Base-by-base conservation (phyloP, 1,140 invertebrate genomes). In the Ditylenchus dipsaci region DNA sequence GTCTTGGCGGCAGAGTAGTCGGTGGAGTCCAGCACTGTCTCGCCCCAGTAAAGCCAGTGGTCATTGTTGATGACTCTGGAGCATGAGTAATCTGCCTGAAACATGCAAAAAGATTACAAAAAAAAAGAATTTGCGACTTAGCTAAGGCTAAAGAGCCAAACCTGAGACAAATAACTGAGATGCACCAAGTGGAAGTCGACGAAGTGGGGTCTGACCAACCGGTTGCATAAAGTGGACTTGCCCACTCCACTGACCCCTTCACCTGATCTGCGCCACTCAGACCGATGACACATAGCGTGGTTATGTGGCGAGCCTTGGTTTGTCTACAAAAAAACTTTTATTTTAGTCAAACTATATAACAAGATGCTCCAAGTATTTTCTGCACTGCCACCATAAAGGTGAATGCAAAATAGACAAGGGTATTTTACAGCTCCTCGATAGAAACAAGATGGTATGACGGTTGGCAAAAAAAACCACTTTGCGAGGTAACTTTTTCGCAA, bases 1-100 rank as follows among this genome's bases (percentile, higher is more conserved):
- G 96, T 93, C 64, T 89, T 87, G 9, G 90, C 91, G 33, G 11
- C 33, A 76, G 96, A 92, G 76, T 97, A 92, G 5, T 66, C 69
- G 68, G 29, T 66, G n/a, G 60, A 33, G 13, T 75, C 78, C 13
- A 81, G 57, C 19, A 59, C 47, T 11, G 84, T 27, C 80, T 93
- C 92, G 63, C 95, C 95, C 94, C 94, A 97, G 84, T 96, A 98
- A 17, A 98, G 86, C 85, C 97, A 98, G 85, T 98, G 95, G 85
- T 97, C 94, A 85, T 96, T 97, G 86, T 97, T 97, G 19, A 97
- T 92, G 64, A 97, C 93, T 3, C 71, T 70, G 42, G 93, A 89
- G 1, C 95, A 94, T 84, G 91, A 94, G 86, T 97, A 97, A 86
- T 97, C 95, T 63, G 91, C 92, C 89, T 91, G 84, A 53, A 53